Evolutionary conservation across 30 jellyfish, hydroid and myxozoan species (phyloP).

Genomic region (Catostylus mosaicus): DNA sequence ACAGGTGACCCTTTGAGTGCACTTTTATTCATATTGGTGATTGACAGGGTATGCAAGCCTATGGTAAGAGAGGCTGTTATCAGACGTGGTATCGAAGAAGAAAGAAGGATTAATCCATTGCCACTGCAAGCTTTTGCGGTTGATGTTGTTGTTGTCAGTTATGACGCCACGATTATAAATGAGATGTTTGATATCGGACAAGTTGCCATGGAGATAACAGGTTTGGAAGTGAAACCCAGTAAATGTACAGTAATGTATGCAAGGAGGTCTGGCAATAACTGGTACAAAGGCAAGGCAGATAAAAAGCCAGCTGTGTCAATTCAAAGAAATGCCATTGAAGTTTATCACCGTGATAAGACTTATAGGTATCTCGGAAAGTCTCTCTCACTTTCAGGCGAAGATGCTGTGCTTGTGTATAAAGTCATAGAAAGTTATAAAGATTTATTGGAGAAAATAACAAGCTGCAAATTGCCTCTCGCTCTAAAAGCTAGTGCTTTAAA

Average conservation of each 20-base stretch:
- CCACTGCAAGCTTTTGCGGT: conserved; percentile 31
- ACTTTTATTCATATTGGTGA: conserved; percentile 22
- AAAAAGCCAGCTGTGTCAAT: conserved; percentile 8
- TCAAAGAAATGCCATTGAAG: conserved; percentile 23
- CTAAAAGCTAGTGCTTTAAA: too few species aligned
- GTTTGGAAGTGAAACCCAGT: conserved; percentile 2
- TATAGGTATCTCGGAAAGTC: conserved; percentile 22
- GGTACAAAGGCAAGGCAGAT: conserved; percentile 6
- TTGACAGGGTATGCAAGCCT: conserved; percentile 32
- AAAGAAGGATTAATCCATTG: conserved; percentile 13
- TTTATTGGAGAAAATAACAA: not conserved
- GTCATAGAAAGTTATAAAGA: not conserved
- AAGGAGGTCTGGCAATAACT: conserved; percentile 3
- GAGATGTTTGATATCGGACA: conserved; percentile 9
- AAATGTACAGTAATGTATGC: conserved; percentile 13
- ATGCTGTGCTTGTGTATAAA: not conserved
- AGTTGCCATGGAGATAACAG: not conserved
- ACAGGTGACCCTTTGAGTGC: conserved; percentile 35
- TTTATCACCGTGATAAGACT: conserved; percentile 9
- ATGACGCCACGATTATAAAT: not conserved
- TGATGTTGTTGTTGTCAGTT: conserved; percentile 18
- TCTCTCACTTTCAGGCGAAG: conserved; percentile 16
- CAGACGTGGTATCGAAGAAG: conserved; percentile 4
- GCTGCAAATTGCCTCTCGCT: not conserved
- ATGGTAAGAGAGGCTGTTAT: conserved; percentile 38